A percentile compares a stretch with the other conserved stretches of the same genome.
phyloP scores from a whole-genome alignment of 2,888 invertebrate species.

The Philaethria dido region DNA sequence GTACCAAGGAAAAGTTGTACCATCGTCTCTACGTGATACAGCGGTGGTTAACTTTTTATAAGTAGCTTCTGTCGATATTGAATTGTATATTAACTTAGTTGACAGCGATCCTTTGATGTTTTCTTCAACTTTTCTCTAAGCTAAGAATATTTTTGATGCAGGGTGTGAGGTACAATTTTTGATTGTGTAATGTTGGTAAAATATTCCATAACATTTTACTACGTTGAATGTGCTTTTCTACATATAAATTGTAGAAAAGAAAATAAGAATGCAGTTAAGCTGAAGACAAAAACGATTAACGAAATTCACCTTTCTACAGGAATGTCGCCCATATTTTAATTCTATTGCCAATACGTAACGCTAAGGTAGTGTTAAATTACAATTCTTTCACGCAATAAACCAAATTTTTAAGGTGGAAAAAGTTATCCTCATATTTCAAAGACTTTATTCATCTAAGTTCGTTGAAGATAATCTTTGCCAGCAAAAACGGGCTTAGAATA shows the following conservation, averaged over 20 bases:
- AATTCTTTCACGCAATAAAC: not conserved
- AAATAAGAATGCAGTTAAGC: too few species aligned
- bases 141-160: conserved; percentile 33
- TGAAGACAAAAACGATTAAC: not conserved
- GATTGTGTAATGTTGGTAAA: not conserved
- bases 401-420: not conserved
- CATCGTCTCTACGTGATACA: conserved; percentile 23
- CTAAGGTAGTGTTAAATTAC: too few species aligned
- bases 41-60: conserved; percentile 26
- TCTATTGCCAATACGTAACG: too few species aligned
- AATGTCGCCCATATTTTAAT: not conserved
- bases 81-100: conserved; percentile 44
- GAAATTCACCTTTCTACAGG: not conserved
- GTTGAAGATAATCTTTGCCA: not conserved
- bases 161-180: conserved; percentile 24
- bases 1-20: conserved; percentile 25
- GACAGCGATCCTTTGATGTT: conserved; percentile 42
- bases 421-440: not conserved
- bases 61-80: conserved; percentile 40
- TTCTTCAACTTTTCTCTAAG: conserved; percentile 31
- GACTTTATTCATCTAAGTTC: conserved; percentile 11
- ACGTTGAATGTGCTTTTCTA: not conserved
- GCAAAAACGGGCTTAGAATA: not conserved
- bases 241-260: not conserved
- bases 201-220: not conserved